Percentiles rank a stretch among this genome's conserved stretches.
Evolutionary conservation across 2,797 vertebrate genomes (phyloP).

Genomic region (Babyrousa celebensis): DNA sequence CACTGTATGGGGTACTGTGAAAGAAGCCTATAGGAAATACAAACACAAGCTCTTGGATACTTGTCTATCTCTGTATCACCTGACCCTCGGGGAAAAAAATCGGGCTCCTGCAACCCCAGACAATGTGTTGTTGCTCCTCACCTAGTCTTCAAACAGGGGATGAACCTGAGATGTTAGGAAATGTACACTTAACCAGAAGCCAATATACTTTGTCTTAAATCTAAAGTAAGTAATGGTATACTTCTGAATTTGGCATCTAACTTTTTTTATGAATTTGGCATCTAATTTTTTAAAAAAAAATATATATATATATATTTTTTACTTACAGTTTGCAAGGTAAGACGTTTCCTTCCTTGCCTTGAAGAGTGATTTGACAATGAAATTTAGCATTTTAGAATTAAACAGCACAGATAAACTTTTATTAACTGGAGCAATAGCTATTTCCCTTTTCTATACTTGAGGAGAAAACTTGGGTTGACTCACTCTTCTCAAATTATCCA

Average conservation of each 20-base stretch:
- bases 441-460: neutral
- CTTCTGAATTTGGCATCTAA: neutral
- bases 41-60: neutral
- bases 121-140: fast-evolving
- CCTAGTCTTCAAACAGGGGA: neutral
- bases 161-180: neutral
- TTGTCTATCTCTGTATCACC: neutral
- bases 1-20: neutral
- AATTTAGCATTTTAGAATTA: slow-evolving; percentile 43
- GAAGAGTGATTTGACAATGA: neutral
- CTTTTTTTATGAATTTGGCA: neutral
- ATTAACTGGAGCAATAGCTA: neutral
- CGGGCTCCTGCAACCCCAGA: neutral
- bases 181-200: neutral
- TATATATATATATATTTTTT: neutral
- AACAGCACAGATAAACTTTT: neutral
- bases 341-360: neutral
- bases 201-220: neutral
- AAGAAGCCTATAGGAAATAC: fast-evolving
- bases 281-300: no score
- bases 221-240: neutral
- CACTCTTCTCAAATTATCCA: neutral
- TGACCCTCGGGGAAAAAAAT: neutral
- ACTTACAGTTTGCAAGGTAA: neutral
- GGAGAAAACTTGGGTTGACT: neutral